These are phyloP conservation scores for Rhabdophis nuchalis DNA, from an alignment of 2,797 vertebrate genomes.

Conservation along the genomic window DNA sequence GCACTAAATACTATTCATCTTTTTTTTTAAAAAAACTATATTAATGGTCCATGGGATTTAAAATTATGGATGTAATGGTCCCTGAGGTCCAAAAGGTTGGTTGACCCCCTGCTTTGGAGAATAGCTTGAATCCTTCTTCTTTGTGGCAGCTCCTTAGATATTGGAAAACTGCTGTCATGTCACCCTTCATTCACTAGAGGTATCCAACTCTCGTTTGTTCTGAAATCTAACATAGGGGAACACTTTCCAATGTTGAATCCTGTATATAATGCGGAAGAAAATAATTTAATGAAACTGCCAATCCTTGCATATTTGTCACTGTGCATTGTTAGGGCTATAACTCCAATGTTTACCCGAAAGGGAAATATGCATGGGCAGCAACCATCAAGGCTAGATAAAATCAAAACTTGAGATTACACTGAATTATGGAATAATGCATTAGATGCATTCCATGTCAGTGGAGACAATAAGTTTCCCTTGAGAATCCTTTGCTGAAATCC, in stretches of 20 bases:
- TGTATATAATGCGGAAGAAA: background rate
- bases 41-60: too few relatives aligned
- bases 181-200: background rate
- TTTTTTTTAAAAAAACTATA: too few relatives aligned
- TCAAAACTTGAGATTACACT: background rate
- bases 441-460: background rate
- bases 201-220: background rate
- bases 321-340: background rate
- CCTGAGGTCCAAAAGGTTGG: too few relatives aligned
- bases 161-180: background rate
- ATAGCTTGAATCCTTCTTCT: background rate
- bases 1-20: too few relatives aligned
- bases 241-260: background rate
- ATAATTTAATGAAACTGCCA: background rate
- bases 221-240: background rate
- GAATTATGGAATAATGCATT: background rate
- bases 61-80: too few relatives aligned
- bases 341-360: background rate
- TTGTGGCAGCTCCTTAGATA: background rate
- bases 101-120: background rate
- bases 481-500: background rate
- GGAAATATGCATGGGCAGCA: background rate
- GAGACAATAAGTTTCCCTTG: background rate
- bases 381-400: background rate
- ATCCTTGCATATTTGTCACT: background rate